Percentiles rank a stretch among this genome's conserved stretches.
Evolutionary conservation across 2,113 vertebrate species (phyloP).

Genomic region (Chrysochloris asiatica): DNA sequence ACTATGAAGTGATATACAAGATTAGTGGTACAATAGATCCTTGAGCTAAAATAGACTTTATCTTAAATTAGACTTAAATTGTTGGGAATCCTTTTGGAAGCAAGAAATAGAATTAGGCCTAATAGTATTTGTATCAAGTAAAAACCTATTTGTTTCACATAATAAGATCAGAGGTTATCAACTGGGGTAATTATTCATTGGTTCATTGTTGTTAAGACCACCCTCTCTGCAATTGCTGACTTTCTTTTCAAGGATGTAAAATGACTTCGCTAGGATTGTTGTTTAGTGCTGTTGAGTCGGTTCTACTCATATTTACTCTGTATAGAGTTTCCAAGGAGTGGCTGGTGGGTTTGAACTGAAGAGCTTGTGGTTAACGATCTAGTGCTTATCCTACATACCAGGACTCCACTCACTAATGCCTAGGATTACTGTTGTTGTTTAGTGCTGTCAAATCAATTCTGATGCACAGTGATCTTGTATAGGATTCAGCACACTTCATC

Average conservation of each 20-base stretch:
- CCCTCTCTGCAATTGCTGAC: neutral
- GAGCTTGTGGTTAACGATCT: too few relatives aligned
- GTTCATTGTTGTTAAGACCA: neutral
- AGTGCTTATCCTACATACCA: too few relatives aligned
- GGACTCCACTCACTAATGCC: too few relatives aligned
- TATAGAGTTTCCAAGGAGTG: too few relatives aligned
- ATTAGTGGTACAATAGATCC: too few relatives aligned
- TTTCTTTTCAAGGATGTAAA: neutral
- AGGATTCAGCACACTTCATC: too few relatives aligned
- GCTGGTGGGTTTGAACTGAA: too few relatives aligned
- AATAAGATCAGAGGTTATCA: neutral
- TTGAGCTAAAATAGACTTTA: slow-evolving; percentile 23
- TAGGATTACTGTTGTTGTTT: too few relatives aligned
- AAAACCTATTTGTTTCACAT: slow-evolving; percentile 15
- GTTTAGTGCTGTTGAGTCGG: too few relatives aligned
- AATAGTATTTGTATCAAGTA: neutral
- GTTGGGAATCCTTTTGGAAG: neutral
- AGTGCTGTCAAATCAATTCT: too few relatives aligned
- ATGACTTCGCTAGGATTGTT: neutral
- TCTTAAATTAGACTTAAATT: slow-evolving; percentile 7
- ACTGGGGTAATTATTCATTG: neutral
- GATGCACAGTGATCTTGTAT: too few relatives aligned
- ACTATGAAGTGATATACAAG: neutral
- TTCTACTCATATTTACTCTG: too few relatives aligned
- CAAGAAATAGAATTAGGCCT: neutral